phyloP scores from a whole-genome alignment of 2,113 vertebrate species.

The Nipponia nippon region DNA sequence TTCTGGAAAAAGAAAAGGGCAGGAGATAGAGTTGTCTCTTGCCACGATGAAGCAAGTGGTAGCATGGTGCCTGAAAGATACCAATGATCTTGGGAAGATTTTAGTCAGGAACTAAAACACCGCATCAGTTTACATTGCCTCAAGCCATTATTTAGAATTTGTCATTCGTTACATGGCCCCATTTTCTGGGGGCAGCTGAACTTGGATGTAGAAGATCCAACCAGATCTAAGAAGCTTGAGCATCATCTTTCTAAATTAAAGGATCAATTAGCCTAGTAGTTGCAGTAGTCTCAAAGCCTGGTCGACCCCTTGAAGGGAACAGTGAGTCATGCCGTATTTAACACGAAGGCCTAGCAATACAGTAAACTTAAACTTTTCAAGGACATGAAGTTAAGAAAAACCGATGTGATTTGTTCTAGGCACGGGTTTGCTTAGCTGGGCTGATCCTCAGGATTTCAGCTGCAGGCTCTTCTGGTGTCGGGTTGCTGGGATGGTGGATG shows the following conservation, averaged over 20 bases:
- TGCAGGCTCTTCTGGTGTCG: background rate
- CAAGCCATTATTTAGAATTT: background rate
- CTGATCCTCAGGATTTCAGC: background rate
- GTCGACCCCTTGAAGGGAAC: background rate
- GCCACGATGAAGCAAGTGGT: background rate
- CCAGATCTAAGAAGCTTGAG: background rate
- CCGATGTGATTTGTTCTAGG: background rate
- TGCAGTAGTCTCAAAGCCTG: background rate
- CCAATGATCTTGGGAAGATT: background rate
- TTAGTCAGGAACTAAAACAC: background rate
- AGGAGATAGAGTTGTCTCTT: background rate
- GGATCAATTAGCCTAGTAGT: background rate
- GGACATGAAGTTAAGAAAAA: background rate
- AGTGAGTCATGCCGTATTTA: background rate
- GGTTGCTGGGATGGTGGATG: background rate
- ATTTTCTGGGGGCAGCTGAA: background rate
- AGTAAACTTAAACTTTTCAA: background rate
- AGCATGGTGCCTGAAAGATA: background rate
- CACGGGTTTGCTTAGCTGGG: background rate
- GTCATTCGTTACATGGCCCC: background rate
- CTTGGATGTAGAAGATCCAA: background rate
- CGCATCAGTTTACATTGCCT: fast-evolving
- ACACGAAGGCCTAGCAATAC: background rate
- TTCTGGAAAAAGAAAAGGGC: background rate
- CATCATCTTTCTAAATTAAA: background rate